Percentiles rank a stretch among this genome's conserved stretches.
These are phyloP conservation scores for Endomychus coccineus DNA, from an alignment of 2,888 invertebrate genomes.

Conservation along the genomic window DNA sequence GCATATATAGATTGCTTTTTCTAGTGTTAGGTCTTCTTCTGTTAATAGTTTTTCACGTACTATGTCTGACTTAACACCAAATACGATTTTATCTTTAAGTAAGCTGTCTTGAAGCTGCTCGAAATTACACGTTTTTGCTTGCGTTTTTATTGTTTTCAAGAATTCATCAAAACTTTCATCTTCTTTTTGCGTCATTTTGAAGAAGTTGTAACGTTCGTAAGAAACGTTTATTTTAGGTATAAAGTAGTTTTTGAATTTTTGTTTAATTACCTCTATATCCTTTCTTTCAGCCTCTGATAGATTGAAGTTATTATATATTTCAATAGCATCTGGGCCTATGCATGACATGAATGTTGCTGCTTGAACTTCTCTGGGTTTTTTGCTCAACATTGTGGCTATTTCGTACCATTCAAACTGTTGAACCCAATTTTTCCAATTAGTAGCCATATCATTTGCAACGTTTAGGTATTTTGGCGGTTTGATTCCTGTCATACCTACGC, in stretches of 20 bases:
- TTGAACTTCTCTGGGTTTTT: slow-evolving; percentile 17
- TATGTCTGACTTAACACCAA: slow-evolving; percentile 13
- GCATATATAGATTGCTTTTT: slow-evolving; percentile 10
- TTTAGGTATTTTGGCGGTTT: too few relatives aligned
- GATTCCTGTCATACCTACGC: too few relatives aligned
- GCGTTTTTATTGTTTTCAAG: slow-evolving; percentile 16
- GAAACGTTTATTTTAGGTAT: slow-evolving; percentile 22
- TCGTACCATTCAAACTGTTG: slow-evolving; percentile 21
- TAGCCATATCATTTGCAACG: too few relatives aligned
- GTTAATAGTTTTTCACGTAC: slow-evolving; percentile 13
- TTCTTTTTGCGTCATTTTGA: slow-evolving; percentile 20
- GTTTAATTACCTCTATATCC: slow-evolving; percentile 14
- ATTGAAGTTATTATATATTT: slow-evolving; percentile 18
- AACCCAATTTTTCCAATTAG: slow-evolving; percentile 18
- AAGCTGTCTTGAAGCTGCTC: slow-evolving; percentile 17
- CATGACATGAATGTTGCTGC: slow-evolving; percentile 20
- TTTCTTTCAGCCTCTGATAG: slow-evolving; percentile 13
- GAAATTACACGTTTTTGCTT: slow-evolving; percentile 17
- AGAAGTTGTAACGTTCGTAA: slow-evolving; percentile 23
- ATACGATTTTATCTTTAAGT: slow-evolving; percentile 19
- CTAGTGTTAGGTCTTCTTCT: slow-evolving; percentile 10
- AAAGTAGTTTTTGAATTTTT: slow-evolving; percentile 22
- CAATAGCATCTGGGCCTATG: slow-evolving; percentile 17
- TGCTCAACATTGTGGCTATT: slow-evolving; percentile 15
- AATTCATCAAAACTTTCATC: slow-evolving; percentile 20